Evolutionary conservation across 2,113 vertebrate species (phyloP).

Genomic region (Numida meleagris): DNA sequence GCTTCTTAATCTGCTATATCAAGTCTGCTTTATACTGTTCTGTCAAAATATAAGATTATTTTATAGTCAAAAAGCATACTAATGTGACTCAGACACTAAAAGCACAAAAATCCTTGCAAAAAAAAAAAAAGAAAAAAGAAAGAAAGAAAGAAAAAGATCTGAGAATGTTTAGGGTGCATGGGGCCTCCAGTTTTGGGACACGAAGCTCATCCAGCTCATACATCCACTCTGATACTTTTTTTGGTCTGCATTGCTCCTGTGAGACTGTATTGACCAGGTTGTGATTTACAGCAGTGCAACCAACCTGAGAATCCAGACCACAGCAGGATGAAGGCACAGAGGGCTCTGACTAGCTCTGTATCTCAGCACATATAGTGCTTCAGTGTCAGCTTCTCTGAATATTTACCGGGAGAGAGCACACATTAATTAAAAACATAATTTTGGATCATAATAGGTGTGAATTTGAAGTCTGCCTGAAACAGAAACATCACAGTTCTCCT

Average conservation of each 20-base stretch:
- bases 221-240: neutral
- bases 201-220: neutral
- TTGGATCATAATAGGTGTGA: neutral
- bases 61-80: neutral
- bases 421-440: neutral
- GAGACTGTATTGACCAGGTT: neutral
- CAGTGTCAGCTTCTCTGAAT: neutral
- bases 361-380: neutral
- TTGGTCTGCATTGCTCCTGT: neutral
- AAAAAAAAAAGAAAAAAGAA: too few species aligned
- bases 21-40: neutral
- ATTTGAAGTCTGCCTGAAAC: neutral
- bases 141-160: neutral
- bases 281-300: conserved; percentile 1
- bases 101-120: neutral
- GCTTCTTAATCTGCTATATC: neutral
- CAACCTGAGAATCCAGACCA: neutral
- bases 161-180: neutral
- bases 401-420: conserved; percentile 3
- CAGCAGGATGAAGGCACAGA: neutral
- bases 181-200: accelerated
- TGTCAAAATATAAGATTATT: neutral
- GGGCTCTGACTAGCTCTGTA: neutral
- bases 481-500: neutral
- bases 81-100: neutral